phyloP scores from a whole-genome alignment of 35 echinoderm and acorn worm species.

The Anneissia japonica region DNA sequence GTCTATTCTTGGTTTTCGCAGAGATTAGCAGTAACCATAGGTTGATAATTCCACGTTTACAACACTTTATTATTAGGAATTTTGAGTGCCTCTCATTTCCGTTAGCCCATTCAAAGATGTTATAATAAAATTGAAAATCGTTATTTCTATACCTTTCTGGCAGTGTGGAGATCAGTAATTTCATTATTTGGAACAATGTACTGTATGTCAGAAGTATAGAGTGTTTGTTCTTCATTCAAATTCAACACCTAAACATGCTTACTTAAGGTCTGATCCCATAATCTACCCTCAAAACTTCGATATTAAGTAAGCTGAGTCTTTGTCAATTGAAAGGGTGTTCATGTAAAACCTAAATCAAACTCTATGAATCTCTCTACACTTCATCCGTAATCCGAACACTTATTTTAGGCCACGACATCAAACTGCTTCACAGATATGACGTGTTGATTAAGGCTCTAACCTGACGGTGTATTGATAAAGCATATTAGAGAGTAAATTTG shows the following conservation, averaged over 20 bases:
- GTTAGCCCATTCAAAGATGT: too few relatives aligned
- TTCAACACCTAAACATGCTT: neutral
- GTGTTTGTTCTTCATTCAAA: neutral
- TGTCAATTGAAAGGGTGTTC: neutral
- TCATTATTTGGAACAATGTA: too few relatives aligned
- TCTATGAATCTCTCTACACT: neutral
- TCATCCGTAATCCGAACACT: neutral
- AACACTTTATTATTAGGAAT: neutral
- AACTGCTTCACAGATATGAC: neutral
- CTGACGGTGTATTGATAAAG: neutral
- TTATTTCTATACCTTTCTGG: too few relatives aligned
- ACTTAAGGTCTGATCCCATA: neutral
- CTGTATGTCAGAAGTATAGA: neutral
- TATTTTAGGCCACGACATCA: neutral
- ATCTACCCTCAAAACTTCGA: neutral
- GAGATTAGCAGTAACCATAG: neutral
- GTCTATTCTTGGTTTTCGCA: neutral
- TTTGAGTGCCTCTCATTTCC: too few relatives aligned
- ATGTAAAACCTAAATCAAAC: neutral
- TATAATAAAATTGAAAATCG: too few relatives aligned
- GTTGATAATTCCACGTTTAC: neutral
- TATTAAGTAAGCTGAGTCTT: neutral
- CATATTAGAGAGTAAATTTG: neutral
- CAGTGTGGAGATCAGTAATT: too few relatives aligned
- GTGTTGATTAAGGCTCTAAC: neutral